A percentile compares a stretch with the other conserved stretches of the same genome.
phyloP scores from a whole-genome alignment of 2,888 invertebrate species.

The Pterostichus niger region DNA sequence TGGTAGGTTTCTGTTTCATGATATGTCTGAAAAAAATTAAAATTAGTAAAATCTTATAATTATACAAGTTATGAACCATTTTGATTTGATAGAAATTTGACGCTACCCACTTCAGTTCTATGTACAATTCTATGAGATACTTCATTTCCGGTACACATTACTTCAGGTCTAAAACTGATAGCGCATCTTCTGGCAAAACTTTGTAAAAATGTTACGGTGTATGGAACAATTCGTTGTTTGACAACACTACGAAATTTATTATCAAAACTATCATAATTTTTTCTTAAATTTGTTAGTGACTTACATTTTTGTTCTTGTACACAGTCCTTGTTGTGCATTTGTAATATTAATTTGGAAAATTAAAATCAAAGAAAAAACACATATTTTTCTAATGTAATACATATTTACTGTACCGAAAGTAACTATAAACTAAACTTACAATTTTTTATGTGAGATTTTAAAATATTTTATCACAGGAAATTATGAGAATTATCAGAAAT shows the following conservation, averaged over 20 bases:
- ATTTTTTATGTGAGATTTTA: no score
- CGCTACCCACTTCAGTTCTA: conserved; percentile 3
- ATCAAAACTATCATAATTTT: no score
- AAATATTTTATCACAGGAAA: no score
- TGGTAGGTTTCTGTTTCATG: conserved; percentile 31
- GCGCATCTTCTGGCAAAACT: background rate
- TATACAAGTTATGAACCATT: no score
- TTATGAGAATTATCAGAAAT: no score
- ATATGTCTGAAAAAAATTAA: conserved; percentile 32
- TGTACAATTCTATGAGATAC: conserved; percentile 1
- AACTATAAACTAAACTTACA: no score
- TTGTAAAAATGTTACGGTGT: conserved; percentile 2
- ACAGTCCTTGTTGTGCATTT: conserved; percentile 10
- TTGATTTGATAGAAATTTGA: no score
- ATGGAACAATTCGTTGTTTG: conserved; percentile 14
- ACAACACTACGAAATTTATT: background rate
- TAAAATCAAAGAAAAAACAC: background rate
- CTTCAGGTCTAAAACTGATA: background rate
- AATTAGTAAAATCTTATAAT: background rate
- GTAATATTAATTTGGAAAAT: background rate
- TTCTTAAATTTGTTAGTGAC: background rate
- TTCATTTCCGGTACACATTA: background rate
- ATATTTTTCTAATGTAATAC: background rate
- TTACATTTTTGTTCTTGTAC: conserved; percentile 15
- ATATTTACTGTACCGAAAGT: background rate